These are phyloP conservation scores for Eretmochelys imbricata DNA, from an alignment of 2,113 vertebrate genomes.

Conservation along the genomic window DNA sequence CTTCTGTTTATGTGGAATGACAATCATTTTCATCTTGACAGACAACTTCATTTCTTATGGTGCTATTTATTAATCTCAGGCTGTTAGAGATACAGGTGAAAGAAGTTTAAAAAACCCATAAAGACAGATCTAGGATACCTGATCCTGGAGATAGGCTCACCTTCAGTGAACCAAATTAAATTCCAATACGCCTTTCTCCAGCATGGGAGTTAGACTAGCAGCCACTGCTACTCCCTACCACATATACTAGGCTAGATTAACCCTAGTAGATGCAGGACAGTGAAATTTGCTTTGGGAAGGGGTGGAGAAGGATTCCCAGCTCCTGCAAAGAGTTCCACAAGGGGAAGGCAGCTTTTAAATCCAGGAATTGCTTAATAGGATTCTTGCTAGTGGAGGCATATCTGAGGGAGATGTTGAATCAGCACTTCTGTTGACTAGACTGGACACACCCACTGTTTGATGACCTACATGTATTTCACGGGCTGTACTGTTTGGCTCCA, in stretches of 20 bases:
- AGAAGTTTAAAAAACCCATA: not conserved
- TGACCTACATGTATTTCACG: accelerated
- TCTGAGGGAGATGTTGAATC: not conserved
- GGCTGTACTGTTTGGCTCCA: not conserved
- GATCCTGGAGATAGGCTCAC: not conserved
- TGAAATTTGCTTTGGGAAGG: not conserved
- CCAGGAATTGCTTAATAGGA: not conserved
- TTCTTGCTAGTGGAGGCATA: not conserved
- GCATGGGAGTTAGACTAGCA: not conserved
- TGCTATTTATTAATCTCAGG: not conserved
- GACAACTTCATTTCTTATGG: not conserved
- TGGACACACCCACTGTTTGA: not conserved
- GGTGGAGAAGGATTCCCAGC: not conserved
- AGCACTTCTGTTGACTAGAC: not conserved
- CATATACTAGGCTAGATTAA: not conserved
- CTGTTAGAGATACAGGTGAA: not conserved
- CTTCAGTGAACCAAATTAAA: too few species aligned
- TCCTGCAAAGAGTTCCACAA: not conserved
- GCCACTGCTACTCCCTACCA: not conserved
- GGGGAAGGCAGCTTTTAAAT: not conserved
- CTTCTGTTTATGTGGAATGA: not conserved
- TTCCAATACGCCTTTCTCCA: too few species aligned
- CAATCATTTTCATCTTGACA: not conserved
- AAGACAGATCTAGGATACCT: not conserved
- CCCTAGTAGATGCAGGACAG: not conserved